These are phyloP conservation scores for Alsophila aescularia DNA, from an alignment of 2,888 invertebrate species.

Conservation along the genomic window DNA sequence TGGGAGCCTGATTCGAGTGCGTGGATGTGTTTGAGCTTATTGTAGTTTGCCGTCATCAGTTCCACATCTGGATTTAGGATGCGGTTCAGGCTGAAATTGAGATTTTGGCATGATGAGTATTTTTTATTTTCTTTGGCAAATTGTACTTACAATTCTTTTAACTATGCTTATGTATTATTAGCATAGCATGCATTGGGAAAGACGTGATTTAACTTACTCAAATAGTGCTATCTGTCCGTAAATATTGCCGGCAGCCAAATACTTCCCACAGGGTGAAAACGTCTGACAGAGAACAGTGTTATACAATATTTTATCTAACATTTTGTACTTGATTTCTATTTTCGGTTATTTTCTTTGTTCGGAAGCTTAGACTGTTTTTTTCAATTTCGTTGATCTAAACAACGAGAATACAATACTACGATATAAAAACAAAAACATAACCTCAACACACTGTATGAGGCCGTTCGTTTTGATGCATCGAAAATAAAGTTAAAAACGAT, in stretches of 20 bases:
- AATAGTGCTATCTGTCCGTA: slow-evolving; percentile 93
- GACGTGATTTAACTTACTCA: slow-evolving; percentile 85
- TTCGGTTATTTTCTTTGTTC: no score
- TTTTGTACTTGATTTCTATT: slow-evolving; percentile 35
- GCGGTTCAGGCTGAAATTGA: slow-evolving; percentile 83
- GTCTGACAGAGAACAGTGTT: slow-evolving; percentile 93
- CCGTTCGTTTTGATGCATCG: no score
- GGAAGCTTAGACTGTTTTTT: no score
- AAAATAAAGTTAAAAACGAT: no score
- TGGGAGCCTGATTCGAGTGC: slow-evolving; percentile 86
- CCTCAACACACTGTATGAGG: no score
- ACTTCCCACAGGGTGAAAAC: slow-evolving; percentile 93
- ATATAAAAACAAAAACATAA: no score
- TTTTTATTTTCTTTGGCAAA: background rate
- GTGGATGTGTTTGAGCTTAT: slow-evolving; percentile 85
- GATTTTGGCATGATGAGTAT: background rate
- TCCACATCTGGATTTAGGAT: slow-evolving; percentile 85
- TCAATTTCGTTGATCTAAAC: no score
- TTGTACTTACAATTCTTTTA: background rate
- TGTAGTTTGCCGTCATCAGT: slow-evolving; percentile 81
- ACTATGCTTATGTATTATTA: background rate
- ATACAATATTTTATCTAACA: slow-evolving; percentile 87
- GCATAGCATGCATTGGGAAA: background rate
- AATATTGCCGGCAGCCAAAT: slow-evolving; percentile 91
- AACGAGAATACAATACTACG: no score